Base-by-base conservation (phyloP, 2,113 vertebrate genomes). In the Eulemur macaco region DNA sequence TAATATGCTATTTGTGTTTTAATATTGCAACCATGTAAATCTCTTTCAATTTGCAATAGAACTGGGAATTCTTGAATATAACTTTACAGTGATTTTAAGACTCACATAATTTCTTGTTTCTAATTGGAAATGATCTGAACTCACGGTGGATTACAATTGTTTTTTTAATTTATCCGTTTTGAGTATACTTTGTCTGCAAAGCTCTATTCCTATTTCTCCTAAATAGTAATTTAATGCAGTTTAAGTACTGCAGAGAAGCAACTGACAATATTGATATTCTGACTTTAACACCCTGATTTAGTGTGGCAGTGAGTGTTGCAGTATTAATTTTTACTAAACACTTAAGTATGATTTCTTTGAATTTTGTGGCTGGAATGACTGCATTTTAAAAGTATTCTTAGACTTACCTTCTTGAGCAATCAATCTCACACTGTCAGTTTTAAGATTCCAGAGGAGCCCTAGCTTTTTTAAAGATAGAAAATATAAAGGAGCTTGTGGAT, bases 261-360 rank as follows among this genome's bases (percentile, higher is more conserved):
- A 85, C 81, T 84, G 39, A 77, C 34, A 77, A 15, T 80, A 93
- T 69, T 94, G 74, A 71, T 94, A 80, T 34, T 89, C 69, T 91
- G 39, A 66, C 45, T 94, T 88, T 91, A 91, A 86, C 25, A 64
- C 21, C 56, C 31, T 89, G 42, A 52, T 66, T 94, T 96, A 86
- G n/a, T 69, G 37, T 80, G 45, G 37, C 39, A 85, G 14, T 84
- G 29, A 69, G 45, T 95, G 83, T 96, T 85, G 50, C 27, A 85
- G 54, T 97, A 95, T 96, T 96, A 93, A 89, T 68, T 94, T 95
- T 95, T 96, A 93, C 68, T 92, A 94, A 95, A 86, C 20, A 45
- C 20, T 92, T 82, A 71, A 34, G 11, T 91, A n/a, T 86, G 69
- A 80, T 71, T 94, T 91, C 63, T 71, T 81, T 92, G 39, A 60